A percentile compares a stretch with the other conserved stretches of the same genome.
phyloP scores from a whole-genome alignment of 2,113 vertebrate genomes.

The Erpornis zantholeuca region DNA sequence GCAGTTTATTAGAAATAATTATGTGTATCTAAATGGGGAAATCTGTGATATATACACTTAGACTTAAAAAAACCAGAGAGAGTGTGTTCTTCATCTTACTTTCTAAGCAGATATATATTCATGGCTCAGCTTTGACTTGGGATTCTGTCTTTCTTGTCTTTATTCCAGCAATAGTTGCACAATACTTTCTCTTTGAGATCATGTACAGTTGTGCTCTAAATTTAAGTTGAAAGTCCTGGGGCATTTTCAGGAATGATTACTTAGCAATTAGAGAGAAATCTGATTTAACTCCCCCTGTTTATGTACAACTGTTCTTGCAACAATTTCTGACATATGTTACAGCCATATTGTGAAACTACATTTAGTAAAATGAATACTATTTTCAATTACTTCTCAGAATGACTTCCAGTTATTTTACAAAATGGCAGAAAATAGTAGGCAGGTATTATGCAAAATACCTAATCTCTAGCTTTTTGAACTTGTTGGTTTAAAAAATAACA shows the following conservation, averaged over 20 bases:
- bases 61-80: neutral
- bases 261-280: neutral
- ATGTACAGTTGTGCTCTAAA: neutral
- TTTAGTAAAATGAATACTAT: neutral
- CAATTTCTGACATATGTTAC: neutral
- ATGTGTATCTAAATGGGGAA: neutral
- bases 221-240: neutral
- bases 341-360: neutral
- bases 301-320: neutral
- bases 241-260: neutral
- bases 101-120: neutral
- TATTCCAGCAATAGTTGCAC: neutral
- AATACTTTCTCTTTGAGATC: neutral
- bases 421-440: neutral
- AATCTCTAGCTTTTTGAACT: neutral
- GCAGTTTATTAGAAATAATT: neutral
- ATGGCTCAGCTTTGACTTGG: neutral
- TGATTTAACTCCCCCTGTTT: neutral
- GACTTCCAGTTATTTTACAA: neutral
- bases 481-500: neutral
- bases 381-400: neutral
- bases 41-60: neutral
- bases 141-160: neutral
- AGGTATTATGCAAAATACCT: neutral
- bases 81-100: neutral